Base-by-base conservation (phyloP, 2,113 vertebrate genomes). In the Tenrec ecaudatus region DNA sequence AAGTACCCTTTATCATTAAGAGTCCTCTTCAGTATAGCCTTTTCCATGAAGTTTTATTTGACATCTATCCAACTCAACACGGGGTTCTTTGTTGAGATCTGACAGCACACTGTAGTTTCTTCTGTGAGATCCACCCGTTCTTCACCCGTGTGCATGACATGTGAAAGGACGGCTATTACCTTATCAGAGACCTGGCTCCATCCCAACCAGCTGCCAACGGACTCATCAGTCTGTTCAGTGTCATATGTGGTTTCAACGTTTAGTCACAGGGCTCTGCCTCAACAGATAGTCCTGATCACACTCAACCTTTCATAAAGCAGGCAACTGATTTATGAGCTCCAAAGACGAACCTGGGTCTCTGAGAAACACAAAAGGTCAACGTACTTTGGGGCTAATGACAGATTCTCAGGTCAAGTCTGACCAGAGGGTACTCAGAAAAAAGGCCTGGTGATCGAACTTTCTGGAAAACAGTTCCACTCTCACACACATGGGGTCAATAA, bases 151-250 rank as follows among this genome's bases (percentile, higher is more conserved):
- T 16, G 73, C 9, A 58, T 2, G n/a, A 3, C 1, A 16, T 77
- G 9, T 0, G 53, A 20, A 3, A 40, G 15, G 25, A 80, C 2
- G 2, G 6, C 8, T 3, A 1, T 40, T 57, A 0, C 0, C 2
- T 11, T 64, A 12, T 33, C 17, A 33, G 19, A 90, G 60, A 2
- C 2, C 20, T 2, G 11, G 27, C 23, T 68, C 4, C 9, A 38
- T 58, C 47, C 60, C 19, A 62, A 14, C 47, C 9, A 53, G 47
- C 9, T 53, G 47, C 47, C 47, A 8, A 5, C 60, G 7, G 60
- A 53, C 10, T 83, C 6, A 12, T 10, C 14, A 47, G 20, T 53
- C 47, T 7, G 47, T 53, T 10, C 9, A 10, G 47, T 12, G 43
- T 47, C 6, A 36, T 14, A 64, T 1, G n/a, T n/a, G 75, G 0